These are phyloP conservation scores for Melozone crissalis DNA, from an alignment of 2,113 vertebrate species.

Conservation along the genomic window DNA sequence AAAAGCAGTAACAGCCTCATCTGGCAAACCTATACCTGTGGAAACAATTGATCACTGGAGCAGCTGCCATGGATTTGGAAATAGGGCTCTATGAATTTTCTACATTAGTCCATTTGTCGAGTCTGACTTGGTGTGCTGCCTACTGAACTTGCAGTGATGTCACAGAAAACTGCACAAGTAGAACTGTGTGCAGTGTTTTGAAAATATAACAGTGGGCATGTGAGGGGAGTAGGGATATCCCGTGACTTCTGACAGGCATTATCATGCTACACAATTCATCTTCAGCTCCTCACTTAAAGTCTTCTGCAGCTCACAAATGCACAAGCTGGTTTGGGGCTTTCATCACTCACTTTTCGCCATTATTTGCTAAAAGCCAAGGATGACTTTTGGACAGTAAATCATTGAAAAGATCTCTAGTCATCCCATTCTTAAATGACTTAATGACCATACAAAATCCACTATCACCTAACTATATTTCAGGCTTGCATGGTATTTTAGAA, in stretches of 20 bases:
- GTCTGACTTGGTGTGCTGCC: background rate
- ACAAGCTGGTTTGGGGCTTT: background rate
- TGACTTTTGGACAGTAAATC: slow-evolving; percentile 5
- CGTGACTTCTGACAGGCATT: background rate
- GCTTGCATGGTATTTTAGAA: background rate
- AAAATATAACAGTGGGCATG: background rate
- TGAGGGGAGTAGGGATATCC: background rate
- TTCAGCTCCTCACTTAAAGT: background rate
- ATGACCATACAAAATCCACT: background rate
- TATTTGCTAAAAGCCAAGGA: background rate
- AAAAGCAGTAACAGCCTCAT: background rate
- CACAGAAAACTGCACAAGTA: background rate
- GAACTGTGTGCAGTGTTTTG: background rate
- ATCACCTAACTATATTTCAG: background rate
- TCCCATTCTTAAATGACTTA: background rate
- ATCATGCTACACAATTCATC: background rate
- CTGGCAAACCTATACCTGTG: accelerated
- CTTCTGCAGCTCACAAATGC: background rate
- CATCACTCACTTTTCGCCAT: background rate
- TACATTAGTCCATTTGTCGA: background rate
- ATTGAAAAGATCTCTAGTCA: background rate
- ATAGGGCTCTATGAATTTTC: background rate
- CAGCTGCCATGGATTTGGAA: background rate
- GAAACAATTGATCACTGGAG: background rate
- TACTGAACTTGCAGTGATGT: background rate